Evolutionary conservation across 2,797 vertebrate species (phyloP), one percentile per base, ranked within the genome.

Genomic region (Hapalemur alaotrensis): DNA sequence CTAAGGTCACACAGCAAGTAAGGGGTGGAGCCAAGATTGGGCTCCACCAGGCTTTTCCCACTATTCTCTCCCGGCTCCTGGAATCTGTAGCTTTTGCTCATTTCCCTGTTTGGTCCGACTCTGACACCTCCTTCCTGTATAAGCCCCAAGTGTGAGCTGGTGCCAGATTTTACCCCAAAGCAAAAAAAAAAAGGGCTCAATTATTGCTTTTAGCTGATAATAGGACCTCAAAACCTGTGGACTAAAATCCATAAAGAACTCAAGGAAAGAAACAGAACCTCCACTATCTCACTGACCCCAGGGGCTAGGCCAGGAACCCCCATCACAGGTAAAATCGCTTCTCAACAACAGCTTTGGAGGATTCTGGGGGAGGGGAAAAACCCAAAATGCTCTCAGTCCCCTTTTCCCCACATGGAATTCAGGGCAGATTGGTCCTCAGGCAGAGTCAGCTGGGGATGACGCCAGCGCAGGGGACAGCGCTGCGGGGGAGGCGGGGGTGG

Each of bases 261-360:
- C 23, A 1, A 35, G 17, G 61, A 48, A 61, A 5, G 69, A 9
- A 70, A 22, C 0, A 10, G 38, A 54, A 3, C 25, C 48, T 13
- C 13, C 30, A 25, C 28, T n/a, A 5, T 6, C 65, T 4, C 92
- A 6, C 4, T 4, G 38, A 18, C 65, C 32, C 57, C 7, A 1
- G 18, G 15, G 17, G 12, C 43, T 28, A 4, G 7, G 63, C 46
- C 14, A 1, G 2, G n/a, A 20, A 41, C 22, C 8, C 28, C 23
- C 0, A 2, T 67, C 28, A 0, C 0, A 28, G 32, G 52, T 18
- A 17, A 72, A 72, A 17, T 4, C 2, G 3, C n/a, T 61, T 20
- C 50, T 69, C 18, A 57, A 1, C 57, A 9, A 13, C 17, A 15
- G 65, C 52, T 32, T 7, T 23, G 67, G 38, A 69, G 10, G 54